Evolutionary conservation across 1,140 invertebrate species (phyloP), one percentile per base, ranked within the genome.

Genomic region (Coelopa frigida): DNA sequence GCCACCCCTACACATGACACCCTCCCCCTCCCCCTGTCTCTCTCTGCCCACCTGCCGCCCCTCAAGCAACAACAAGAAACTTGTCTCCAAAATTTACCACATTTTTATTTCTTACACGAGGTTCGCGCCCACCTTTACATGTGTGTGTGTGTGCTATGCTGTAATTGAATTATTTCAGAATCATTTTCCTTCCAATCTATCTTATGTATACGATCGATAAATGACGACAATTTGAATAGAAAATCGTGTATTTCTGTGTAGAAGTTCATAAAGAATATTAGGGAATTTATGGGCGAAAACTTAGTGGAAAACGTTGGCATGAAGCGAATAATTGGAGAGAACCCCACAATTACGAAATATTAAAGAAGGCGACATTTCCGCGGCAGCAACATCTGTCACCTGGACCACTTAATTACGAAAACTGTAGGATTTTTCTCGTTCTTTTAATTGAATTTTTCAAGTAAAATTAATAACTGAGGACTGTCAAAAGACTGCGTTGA

Each of bases 311-410:
- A n/a, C n/a, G n/a, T n/a, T n/a, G n/a, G n/a, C n/a, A n/a, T n/a
- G n/a, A n/a, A n/a, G n/a, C n/a, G n/a, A n/a, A n/a, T n/a, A n/a
- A n/a, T n/a, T n/a, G n/a, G n/a, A n/a, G n/a, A n/a, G n/a, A n/a
- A n/a, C n/a, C n/a, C n/a, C n/a, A n/a, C n/a, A n/a, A n/a, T n/a
- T n/a, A n/a, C n/a, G n/a, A n/a, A n/a, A n/a, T n/a, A 29, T 29
- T 41, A 29, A 42, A 29, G 27, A 29, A 42, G 40, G 40, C 32
- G 40, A 42, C 40, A 42, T 31, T 42, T 42, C 32, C 40, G 40
- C 40, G 26, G 32, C 39, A 41, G 22, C 23, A 14, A 27, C 40
- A 29, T 8, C 27, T 8, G n/a, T 7, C n/a, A n/a, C n/a, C n/a
- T n/a, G n/a, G n/a, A n/a, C n/a, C n/a, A n/a, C n/a, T n/a, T n/a